Base-by-base conservation (phyloP, 2,797 vertebrate genomes). In the Eremophila alpestris region DNA sequence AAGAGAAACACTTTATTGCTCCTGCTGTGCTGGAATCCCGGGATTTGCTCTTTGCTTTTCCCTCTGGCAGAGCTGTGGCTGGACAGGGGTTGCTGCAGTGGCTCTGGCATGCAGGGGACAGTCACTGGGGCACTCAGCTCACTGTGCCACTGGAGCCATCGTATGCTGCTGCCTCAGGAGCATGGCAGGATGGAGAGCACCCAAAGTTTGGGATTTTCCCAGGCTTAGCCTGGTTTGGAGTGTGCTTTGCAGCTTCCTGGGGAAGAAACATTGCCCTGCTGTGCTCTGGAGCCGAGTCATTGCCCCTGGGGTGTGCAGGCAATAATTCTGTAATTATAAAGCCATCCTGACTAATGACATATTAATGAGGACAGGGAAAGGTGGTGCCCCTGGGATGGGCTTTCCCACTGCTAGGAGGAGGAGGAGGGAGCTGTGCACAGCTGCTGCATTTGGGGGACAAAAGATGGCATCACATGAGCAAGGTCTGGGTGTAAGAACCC, bases 291-390 rank as follows among this genome's bases (percentile, higher is more conserved):
- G 70, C 81, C 24, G 14, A 76, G 48, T 55, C 48, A 38, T 38
- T 13, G 81, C 56, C 32, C 52, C 67, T 13, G 7, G 63, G 65
- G 38, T 79, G 34, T 32, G 45, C n/a, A 36, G 79, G 49, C 82
- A 90, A 89, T 94, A 64, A 89, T 80, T 46, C 62, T 11, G 8
- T 73, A 67, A 64, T 93, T 78, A 89, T 52, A 91, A 89, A 95
- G 64, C 80, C 32, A 55, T 81, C 75, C 88, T 41, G 46, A 52
- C 58, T 92, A 74, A 89, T 3, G 49, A 30, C 20, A 76, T 70
- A 62, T 82, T 91, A 91, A 84, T 93, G 69, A 93, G 67, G 56
- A 48, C 21, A 22, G 74, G 34, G 92, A 90, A 45, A 71, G 49
- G 49, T 46, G 87, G 48, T 23, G 74, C 71, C 90, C 84, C 63